Evolutionary conservation across 2,113 vertebrate genomes (phyloP), one percentile per base, ranked within the genome.

Genomic region (Speoplatyrhinus poulsoni): DNA sequence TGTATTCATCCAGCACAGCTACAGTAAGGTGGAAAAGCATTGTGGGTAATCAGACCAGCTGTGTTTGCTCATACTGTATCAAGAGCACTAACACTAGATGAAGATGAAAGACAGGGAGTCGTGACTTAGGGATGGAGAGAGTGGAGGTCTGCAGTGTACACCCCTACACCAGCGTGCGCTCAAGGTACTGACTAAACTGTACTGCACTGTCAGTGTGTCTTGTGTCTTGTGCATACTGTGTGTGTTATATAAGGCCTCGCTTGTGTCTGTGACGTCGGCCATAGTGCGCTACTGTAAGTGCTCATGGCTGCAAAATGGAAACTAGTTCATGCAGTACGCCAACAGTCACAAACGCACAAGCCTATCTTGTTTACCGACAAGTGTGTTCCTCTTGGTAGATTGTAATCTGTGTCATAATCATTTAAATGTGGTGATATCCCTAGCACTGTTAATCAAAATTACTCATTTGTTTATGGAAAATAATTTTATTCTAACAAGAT

Each of bases 101-200:
- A 65, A 17, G 69, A 56, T 70, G 76, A 74, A 56, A 77, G 70
- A 81, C 61, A 67, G 60, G 41, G 69, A 76, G 77, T 79, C 26
- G 67, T 82, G 88, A 81, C 75, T 83, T 84, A 80, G 75, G 60
- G 69, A 79, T 69, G 36, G 61, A 75, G 57, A 77, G 72, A 81
- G 72, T 77, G 76, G 80, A 87, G 86, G 87, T 88, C 81, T 55
- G 46, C 74, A 69, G 80, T 85, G 79, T 84, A 73, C 84, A 81
- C 77, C 67, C 57, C 32, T 85, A 87, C 87, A 87, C 87, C 87
- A 90, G 80, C 13, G 47, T 72, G 76, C 2, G 65, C 87, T 86
- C 83, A 59, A 47, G 80, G 79, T 79, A 85, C 63, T 59, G 67
- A 84, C 77, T 60, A 49, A 69, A 65, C 52, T 59, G 26, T 26